Conservation (phyloP, 92 coral and sea anemone genomes). For the Montipora capitata region DNA sequence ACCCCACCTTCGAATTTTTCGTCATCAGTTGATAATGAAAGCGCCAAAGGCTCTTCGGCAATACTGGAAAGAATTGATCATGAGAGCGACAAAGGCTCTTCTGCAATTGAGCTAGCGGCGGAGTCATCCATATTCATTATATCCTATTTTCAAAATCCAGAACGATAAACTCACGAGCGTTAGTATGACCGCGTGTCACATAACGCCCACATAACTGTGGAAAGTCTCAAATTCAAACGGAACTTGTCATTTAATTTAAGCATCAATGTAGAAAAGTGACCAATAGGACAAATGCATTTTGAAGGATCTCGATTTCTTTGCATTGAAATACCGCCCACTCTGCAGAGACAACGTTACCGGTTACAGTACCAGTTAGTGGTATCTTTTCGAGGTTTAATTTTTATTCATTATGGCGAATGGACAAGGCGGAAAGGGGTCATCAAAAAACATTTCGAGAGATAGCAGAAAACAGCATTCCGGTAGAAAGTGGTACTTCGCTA, state of each 20-base stretch:
- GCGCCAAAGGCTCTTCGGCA: background rate
- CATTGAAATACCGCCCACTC: too few species aligned
- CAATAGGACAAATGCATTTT: too few species aligned
- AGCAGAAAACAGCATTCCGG: conserved; percentile 17
- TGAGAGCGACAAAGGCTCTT: conserved; percentile 39
- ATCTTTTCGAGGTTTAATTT: too few species aligned
- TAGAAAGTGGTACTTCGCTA: conserved; percentile 3
- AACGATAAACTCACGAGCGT: background rate
- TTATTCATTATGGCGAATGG: background rate
- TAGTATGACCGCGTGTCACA: too few species aligned
- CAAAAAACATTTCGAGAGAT: background rate
- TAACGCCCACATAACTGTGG: too few species aligned
- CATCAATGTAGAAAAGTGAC: too few species aligned
- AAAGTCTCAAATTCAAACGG: too few species aligned
- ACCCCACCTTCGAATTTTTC: background rate
- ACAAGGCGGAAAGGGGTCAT: conserved; percentile 6
- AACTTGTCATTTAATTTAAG: too few species aligned
- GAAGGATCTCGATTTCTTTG: too few species aligned
- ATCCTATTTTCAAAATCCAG: background rate
- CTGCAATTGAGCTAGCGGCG: conserved; percentile 5
- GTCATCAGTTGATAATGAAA: background rate
- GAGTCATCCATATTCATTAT: conserved; percentile 6
- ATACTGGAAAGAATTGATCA: conserved; percentile 30
- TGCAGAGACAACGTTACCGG: too few species aligned
- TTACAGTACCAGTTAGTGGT: too few species aligned